Conservation (phyloP, 2,888 invertebrate species). For the Spodoptera picta region DNA sequence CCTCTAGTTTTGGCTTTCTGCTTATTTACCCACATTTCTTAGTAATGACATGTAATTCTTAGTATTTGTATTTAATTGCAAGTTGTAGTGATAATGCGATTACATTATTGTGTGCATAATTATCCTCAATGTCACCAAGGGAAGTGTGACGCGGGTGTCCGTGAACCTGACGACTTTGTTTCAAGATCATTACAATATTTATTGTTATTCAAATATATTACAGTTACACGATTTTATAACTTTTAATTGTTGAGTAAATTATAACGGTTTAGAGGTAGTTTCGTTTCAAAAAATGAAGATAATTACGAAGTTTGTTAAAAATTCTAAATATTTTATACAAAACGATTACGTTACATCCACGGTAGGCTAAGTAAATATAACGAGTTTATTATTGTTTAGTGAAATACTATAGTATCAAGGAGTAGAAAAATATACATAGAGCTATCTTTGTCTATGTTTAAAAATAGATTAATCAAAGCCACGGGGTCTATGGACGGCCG, state of each 20-base stretch:
- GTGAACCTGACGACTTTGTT: constrained; percentile 44
- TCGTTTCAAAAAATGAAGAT: too few relatives aligned
- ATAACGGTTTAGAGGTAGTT: neutral
- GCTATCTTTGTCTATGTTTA: constrained; percentile 11
- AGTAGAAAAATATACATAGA: constrained; percentile 11
- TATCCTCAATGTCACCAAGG: constrained; percentile 42
- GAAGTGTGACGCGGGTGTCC: constrained; percentile 39
- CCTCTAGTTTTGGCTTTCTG: too few relatives aligned
- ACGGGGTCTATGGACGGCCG: constrained; percentile 36
- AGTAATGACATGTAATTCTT: too few relatives aligned
- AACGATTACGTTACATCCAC: too few relatives aligned
- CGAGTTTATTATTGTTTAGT: neutral
- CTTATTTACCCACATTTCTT: too few relatives aligned
- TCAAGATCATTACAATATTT: constrained; percentile 42
- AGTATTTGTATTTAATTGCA: neutral
- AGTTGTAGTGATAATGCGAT: constrained; percentile 11
- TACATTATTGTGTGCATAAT: constrained; percentile 36
- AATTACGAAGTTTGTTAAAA: too few relatives aligned
- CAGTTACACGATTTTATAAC: neutral
- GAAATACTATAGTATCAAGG: constrained; percentile 1
- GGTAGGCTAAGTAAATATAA: neutral
- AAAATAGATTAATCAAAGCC: constrained; percentile 15
- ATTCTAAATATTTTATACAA: too few relatives aligned
- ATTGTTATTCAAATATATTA: constrained; percentile 13
- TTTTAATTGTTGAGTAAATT: too few relatives aligned